Conservation (phyloP, 1,140 invertebrate species). For the Lepidotrigona ventralis region DNA sequence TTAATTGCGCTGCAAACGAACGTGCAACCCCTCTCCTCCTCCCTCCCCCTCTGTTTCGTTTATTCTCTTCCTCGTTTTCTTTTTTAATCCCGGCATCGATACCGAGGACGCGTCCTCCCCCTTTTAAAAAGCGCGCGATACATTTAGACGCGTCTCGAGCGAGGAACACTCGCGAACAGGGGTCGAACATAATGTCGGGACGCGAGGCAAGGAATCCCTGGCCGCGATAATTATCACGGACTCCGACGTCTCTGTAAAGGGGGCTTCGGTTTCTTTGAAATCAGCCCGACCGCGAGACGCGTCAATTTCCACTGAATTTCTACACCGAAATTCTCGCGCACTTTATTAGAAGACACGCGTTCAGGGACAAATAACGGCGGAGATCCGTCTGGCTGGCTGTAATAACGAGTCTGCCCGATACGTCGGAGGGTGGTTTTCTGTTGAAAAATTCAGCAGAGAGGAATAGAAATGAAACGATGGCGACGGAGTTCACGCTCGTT, state of each 20-base stretch:
- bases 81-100: conserved; percentile 2
- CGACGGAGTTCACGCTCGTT: not conserved
- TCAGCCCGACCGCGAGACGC: not conserved
- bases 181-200: conserved; percentile 5
- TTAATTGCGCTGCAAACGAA: conserved; percentile 13
- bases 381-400: not conserved
- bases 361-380: not conserved
- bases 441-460: not conserved
- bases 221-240: conserved; percentile 22
- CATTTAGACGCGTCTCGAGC: not conserved
- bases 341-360: not conserved
- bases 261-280: conserved; percentile 14
- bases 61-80: too few species aligned
- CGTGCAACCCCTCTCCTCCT: not conserved
- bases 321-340: conserved; percentile 8
- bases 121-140: not conserved
- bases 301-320: conserved; percentile 27
- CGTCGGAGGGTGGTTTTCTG: not conserved
- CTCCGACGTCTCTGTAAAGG: not conserved
- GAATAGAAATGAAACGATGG: not conserved
- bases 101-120: too few species aligned
- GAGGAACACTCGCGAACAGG: not conserved
- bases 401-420: not conserved
- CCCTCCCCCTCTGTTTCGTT: not conserved
- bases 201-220: not conserved